phyloP scores from a whole-genome alignment of 2,888 invertebrate genomes.

The Camptogramma bilineatum region DNA sequence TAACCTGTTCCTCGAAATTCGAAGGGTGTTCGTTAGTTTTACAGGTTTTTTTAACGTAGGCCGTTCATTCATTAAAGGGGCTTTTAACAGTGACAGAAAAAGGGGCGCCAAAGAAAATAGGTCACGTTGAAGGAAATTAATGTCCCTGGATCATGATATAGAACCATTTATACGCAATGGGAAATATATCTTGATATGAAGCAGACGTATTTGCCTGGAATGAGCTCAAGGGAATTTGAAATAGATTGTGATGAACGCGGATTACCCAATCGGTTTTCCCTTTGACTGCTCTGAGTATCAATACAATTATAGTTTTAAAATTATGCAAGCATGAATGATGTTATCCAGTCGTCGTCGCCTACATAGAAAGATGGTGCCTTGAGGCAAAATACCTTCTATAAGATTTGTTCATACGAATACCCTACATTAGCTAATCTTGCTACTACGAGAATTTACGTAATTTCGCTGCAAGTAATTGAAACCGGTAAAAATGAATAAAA shows the following conservation, averaged over 20 bases:
- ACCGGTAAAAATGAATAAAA: not conserved
- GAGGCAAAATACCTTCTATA: not conserved
- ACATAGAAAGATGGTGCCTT: not conserved
- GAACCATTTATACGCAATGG: conserved; percentile 34
- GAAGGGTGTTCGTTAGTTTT: not conserved
- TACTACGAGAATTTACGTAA: not conserved
- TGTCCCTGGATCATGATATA: conserved; percentile 46
- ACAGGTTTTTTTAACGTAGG: conserved; percentile 5
- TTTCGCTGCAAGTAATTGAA: not conserved
- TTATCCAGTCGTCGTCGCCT: not conserved
- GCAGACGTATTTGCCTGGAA: conserved; percentile 48
- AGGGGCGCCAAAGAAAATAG: conserved; percentile 49
- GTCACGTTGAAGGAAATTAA: conserved; percentile 48
- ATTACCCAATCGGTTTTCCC: conserved; percentile 19
- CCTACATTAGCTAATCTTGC: not conserved
- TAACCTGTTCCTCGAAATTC: not conserved
- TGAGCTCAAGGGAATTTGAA: conserved; percentile 54
- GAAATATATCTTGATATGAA: conserved; percentile 41
- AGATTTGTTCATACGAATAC: not conserved
- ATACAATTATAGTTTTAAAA: not conserved
- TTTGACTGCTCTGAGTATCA: conserved; percentile 22
- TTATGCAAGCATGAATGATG: not conserved
- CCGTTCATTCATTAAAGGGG: conserved; percentile 31
- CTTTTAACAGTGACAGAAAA: conserved; percentile 36
- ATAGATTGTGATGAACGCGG: conserved; percentile 28